phyloP scores from a whole-genome alignment of 2,888 invertebrate genomes.

The Bellardia bayeri region DNA sequence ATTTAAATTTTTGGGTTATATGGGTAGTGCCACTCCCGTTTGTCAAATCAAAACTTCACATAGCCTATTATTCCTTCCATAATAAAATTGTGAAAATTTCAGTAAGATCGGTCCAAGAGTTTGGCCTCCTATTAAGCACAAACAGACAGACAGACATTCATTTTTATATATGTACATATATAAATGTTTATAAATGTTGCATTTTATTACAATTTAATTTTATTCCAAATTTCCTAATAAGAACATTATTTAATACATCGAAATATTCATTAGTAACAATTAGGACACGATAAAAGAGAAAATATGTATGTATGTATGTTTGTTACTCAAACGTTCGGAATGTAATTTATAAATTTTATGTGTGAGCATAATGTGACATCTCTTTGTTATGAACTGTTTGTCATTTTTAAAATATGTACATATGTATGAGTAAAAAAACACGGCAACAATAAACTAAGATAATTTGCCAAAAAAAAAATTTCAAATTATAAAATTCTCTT shows the following conservation, averaged over 20 bases:
- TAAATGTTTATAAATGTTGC: no score
- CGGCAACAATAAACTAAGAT: conserved; percentile 46
- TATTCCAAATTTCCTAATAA: background rate
- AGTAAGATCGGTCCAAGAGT: no score
- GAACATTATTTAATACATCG: background rate
- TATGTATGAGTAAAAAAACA: background rate
- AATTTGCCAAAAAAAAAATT: conserved; percentile 64
- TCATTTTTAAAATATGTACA: conserved; percentile 21
- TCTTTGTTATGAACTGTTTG: conserved; percentile 39
- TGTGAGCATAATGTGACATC: conserved; percentile 31
- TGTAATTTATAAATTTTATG: background rate
- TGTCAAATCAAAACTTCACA: no score
- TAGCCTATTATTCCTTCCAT: no score
- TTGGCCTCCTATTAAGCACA: no score
- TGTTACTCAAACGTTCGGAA: background rate
- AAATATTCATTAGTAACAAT: conserved; percentile 2
- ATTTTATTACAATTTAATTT: no score
- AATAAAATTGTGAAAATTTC: no score
- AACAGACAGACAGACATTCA: no score
- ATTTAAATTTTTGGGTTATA: no score
- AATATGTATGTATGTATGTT: background rate
- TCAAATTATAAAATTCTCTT: conserved; percentile 63
- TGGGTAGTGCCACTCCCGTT: no score
- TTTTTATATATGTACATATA: no score
- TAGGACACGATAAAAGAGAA: background rate